Evolutionary conservation across 2,888 invertebrate species (phyloP), one percentile per base, ranked within the genome.

Genomic region (Lepidocyrtoides sp.): DNA sequence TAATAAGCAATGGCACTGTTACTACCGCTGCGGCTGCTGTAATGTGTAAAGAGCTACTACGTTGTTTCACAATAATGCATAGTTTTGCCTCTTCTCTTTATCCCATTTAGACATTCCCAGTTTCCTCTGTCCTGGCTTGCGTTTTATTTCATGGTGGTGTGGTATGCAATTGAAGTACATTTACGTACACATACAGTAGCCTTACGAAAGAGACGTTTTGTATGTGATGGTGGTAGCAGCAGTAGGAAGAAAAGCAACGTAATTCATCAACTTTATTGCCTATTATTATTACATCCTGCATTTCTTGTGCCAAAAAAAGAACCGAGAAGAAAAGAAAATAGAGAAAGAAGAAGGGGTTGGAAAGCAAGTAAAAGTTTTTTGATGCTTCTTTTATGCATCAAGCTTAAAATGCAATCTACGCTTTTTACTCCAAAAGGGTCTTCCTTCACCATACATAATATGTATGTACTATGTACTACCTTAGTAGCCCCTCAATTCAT

Each of bases 261-360:
- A 89, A 89, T 89, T 89, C 89, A 89, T 89, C 89, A 89, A 89
- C 48, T 89, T 89, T 89, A 89, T 89, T 89, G 84, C 89, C 89
- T 89, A 89, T 84, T 89, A 57, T 48, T 57, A 89, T 89, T 89
- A 89, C 89, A 89, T 89, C 89, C 89, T 89, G 83, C 89, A 77
- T 89, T 36, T 69, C 77, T 84, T 54, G 82, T 63, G 89, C 82
- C 69, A 82, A 82, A 41, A 82, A n/a, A n/a, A n/a, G n/a, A 69
- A 36, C 63, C 26, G 20, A 72, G 29, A 32, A 75, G 32, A 60
- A 66, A 48, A 63, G 32, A 32, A 72, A 54, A 29, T 29, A 72
- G 41, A 75, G 14, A 60, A n/a, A n/a, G n/a, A n/a, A n/a, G n/a
- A n/a, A n/a, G n/a, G n/a, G n/a, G 44, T 10, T 26, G 17, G 44